phyloP scores from a whole-genome alignment of 2,888 invertebrate species.

The Crossocerus cetratus region DNA sequence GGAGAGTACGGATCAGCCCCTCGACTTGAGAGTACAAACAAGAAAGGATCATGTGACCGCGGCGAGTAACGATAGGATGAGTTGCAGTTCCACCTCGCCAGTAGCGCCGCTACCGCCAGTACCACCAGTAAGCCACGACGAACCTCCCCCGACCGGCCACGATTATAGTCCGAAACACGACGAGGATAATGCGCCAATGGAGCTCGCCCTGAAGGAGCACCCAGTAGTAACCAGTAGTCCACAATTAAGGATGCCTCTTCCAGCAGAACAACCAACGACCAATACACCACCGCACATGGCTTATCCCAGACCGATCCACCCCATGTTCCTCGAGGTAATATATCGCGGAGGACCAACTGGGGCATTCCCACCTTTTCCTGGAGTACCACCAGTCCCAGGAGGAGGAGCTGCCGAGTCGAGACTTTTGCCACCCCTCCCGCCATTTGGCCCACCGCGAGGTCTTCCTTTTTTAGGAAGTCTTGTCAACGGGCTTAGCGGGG shows the following conservation, averaged over 20 bases:
- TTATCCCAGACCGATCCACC: slow-evolving; percentile 91
- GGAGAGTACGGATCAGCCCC: slow-evolving; percentile 67
- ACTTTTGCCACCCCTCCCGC: slow-evolving; percentile 81
- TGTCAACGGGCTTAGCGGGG: slow-evolving; percentile 82
- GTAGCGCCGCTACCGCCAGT: slow-evolving; percentile 29
- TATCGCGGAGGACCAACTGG: slow-evolving; percentile 64
- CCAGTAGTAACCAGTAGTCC: slow-evolving; percentile 32
- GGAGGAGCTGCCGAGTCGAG: slow-evolving; percentile 78
- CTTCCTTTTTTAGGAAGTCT: slow-evolving; percentile 89
- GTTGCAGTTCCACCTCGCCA: slow-evolving; percentile 45
- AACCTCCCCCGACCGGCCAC: background rate
- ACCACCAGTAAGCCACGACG: slow-evolving; percentile 44
- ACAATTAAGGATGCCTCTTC: slow-evolving; percentile 46
- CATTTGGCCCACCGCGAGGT: slow-evolving; percentile 82
- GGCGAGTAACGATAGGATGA: slow-evolving; percentile 33
- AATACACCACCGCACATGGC: slow-evolving; percentile 81
- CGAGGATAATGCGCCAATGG: slow-evolving; percentile 9
- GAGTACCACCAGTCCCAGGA: slow-evolving; percentile 75
- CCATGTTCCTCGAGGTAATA: slow-evolving; percentile 80
- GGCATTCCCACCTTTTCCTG: slow-evolving; percentile 78
- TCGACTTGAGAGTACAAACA: slow-evolving; percentile 71
- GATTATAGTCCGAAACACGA: too few relatives aligned
- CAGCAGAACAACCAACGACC: slow-evolving; percentile 56
- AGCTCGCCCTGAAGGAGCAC: slow-evolving; percentile 51
- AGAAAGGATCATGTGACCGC: slow-evolving; percentile 54